Base-by-base conservation (phyloP, 1,140 invertebrate genomes). In the Trichoplusia ni region DNA sequence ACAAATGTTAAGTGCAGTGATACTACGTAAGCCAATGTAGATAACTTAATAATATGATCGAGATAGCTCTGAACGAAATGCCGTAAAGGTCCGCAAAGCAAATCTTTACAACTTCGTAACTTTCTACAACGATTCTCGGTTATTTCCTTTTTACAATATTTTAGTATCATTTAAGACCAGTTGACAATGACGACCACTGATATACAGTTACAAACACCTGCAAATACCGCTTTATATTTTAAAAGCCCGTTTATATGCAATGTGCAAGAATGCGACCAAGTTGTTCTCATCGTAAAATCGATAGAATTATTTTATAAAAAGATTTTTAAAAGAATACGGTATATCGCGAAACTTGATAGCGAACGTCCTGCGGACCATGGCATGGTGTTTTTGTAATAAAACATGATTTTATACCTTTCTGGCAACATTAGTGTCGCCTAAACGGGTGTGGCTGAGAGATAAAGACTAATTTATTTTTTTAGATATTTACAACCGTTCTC, bases 341-440 rank as follows among this genome's bases (percentile, higher is more conserved):
- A 61, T 31, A 42, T 11, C 9, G 5, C 51, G 56, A 60, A 63
- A 60, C 61, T 56, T 40, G 54, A 60, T 65, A 56, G 16, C 27
- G 18, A 18, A 40, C 14, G 13, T 29, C 23, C 11, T 44, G 14
- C 9, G n/a, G n/a, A n/a, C n/a, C n/a, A 54, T 7, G 40, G 23
- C 42, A 21, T 3, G 21, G 25, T 38, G 31, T 56, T 33, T 35
- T 7, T 31, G 49, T 16, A 65, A 65, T 62, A 71, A 67, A 64
- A n/a, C 44, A 27, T 42, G 27, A 56, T 60, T 64, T 67, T 64
- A 67, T 70, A 33, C 49, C n/a, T 31, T 13, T 62, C 56, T 29
- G 59, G 27, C 7, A 40, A 67, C 64, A 71, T 63, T 63, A 70
- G 64, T 37, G 54, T 67, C 56, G 2, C 11, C 16, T 38, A 42